Conservation (phyloP, 1,140 invertebrate species). For the Drosophila bocqueti region DNA sequence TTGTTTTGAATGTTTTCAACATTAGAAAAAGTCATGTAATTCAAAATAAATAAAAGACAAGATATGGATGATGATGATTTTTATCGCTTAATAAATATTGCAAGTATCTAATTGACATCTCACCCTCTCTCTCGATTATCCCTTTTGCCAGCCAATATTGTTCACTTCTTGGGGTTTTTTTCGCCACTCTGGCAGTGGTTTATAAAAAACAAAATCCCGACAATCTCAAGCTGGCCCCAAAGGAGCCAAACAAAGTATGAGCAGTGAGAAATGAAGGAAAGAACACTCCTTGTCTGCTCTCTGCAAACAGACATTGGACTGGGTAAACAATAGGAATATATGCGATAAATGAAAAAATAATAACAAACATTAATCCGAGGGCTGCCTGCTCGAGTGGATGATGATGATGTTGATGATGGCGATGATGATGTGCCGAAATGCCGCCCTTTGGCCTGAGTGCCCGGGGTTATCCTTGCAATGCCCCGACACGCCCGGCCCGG, state of each 20-base stretch:
- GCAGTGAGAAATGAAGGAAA: slow-evolving; percentile 16
- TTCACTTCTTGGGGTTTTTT: slow-evolving; percentile 8
- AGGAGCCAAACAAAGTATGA: slow-evolving; percentile 12
- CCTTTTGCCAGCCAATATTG: slow-evolving; percentile 18
- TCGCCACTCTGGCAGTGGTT: slow-evolving; percentile 34
- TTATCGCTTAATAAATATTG: slow-evolving; percentile 20
- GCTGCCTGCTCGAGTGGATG: slow-evolving; percentile 62
- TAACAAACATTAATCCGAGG: slow-evolving; percentile 75
- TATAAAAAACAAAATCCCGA: slow-evolving; percentile 59
- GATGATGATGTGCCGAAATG: slow-evolving; percentile 58
- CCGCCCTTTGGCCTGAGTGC: slow-evolving; percentile 23
- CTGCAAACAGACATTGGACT: slow-evolving; percentile 42
- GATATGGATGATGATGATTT: neutral
- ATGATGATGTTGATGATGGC: slow-evolving; percentile 44
- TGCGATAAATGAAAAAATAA: slow-evolving; percentile 79
- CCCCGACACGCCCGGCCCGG: slow-evolving; percentile 35
- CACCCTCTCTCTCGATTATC: neutral
- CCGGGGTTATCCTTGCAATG: slow-evolving; percentile 41
- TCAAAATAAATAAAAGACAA: neutral
- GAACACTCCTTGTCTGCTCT: slow-evolving; percentile 49
- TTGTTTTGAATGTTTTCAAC: neutral
- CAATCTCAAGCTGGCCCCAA: slow-evolving; percentile 29
- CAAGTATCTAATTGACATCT: slow-evolving; percentile 8
- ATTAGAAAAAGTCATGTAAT: neutral
- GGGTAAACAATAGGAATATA: slow-evolving; percentile 62